phyloP scores from a whole-genome alignment of 1,140 invertebrate species.

The Brachionus manjavacas region DNA sequence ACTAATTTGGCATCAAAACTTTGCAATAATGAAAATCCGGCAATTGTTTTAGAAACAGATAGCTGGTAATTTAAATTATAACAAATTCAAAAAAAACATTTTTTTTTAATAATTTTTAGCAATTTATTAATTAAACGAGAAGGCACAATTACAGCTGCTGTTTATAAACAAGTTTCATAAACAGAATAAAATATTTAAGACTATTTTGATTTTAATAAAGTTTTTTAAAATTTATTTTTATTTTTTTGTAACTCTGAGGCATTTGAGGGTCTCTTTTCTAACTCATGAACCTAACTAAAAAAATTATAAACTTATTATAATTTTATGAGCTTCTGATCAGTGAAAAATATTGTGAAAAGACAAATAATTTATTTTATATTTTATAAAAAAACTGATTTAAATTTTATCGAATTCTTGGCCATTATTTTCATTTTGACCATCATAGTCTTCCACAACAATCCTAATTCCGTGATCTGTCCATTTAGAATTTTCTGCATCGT shows the following conservation, averaged over 20 bases:
- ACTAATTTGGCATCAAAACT: constrained; percentile 30
- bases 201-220: background rate
- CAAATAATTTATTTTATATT: background rate
- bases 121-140: constrained; percentile 33
- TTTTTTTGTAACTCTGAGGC: background rate
- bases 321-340: background rate
- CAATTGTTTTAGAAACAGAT: constrained; percentile 38
- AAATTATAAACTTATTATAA: background rate
- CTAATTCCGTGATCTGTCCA: background rate
- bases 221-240: background rate
- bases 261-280: background rate
- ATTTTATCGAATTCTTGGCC: background rate
- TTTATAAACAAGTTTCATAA: constrained; percentile 40
- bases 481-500: background rate
- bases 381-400: background rate
- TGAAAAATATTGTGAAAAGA: background rate
- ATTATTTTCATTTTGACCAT: background rate
- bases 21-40: constrained; percentile 19
- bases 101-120: background rate
- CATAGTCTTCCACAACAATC: background rate
- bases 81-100: background rate
- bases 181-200: background rate
- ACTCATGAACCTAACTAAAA: too few relatives aligned
- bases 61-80: constrained; percentile 19
- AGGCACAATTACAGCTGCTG: constrained; percentile 24